Conservation (phyloP, 2,113 vertebrate species). For the Tylochromis polylepis region DNA sequence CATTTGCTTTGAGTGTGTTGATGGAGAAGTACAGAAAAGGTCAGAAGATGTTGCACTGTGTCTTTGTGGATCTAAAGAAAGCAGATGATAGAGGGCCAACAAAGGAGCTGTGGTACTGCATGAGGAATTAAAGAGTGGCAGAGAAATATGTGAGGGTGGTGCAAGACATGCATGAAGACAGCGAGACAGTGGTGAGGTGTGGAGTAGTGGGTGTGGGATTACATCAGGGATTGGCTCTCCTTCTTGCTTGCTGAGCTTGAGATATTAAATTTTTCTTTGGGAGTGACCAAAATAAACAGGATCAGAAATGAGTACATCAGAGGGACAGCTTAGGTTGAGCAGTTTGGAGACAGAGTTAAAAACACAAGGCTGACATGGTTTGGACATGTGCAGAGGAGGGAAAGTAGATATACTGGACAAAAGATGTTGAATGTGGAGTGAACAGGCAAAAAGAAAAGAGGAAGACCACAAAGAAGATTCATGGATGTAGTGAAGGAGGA, state of each 20-base stretch:
- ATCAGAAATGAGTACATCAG: neutral
- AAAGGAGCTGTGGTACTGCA: neutral
- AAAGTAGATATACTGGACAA: neutral
- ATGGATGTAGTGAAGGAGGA: neutral
- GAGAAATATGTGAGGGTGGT: no score
- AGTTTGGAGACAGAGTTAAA: neutral
- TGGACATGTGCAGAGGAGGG: neutral
- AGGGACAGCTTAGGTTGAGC: neutral
- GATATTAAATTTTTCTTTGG: neutral
- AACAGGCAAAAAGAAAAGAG: neutral
- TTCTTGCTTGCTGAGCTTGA: neutral
- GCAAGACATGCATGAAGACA: no score
- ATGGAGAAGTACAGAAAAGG: no score
- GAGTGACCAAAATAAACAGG: neutral
- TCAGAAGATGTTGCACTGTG: neutral
- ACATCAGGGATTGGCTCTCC: neutral
- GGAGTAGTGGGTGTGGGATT: neutral
- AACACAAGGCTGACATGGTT: neutral
- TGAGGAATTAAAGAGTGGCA: no score
- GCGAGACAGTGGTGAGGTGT: neutral
- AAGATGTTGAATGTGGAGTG: neutral
- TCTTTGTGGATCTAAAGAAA: neutral
- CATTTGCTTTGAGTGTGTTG: no score
- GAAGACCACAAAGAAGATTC: neutral
- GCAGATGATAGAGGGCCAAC: neutral